Evolutionary conservation across 2,113 vertebrate species (phyloP), one percentile per base, ranked within the genome.

Genomic region (Hyaena hyaena): DNA sequence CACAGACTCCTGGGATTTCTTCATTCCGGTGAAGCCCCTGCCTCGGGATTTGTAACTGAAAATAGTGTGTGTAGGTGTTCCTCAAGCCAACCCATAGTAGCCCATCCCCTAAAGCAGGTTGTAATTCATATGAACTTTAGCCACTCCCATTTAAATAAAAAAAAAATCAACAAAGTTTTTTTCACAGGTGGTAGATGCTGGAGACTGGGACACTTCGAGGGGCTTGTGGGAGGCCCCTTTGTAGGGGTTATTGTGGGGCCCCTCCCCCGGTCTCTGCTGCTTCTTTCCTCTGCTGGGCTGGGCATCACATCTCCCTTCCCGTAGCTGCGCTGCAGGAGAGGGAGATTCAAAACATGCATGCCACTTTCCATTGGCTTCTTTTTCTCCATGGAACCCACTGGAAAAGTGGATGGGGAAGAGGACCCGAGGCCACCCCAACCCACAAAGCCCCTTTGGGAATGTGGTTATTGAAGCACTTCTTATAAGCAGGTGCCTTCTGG

Each of bases 401-500:
- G 86, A 68, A 88, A 58, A 69, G 63, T 15, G 50, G 83, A 23
- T 69, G 53, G 71, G 76, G 55, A 66, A 66, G 66, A 55, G 55
- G 50, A 28, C 33, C 45, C 3, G 55, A 74, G 79, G 65, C 31
- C 79, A 76, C 23, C 24, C 10, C 33, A 79, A 31, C 28, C 33
- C 61, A 35, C 48, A 48, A n/a, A 92, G 84, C 33, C 35, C 63
- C 4, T 33, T 53, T n/a, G 73, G 77, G 76, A 90, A 68, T 45
- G 76, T 80, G 50, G 79, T 69, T 53, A 90, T n/a, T 77, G 81
- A 96, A 88, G 33, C n/a, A 16, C 76, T 92, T 95, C 89, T 88
- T 82, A 23, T 7, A 79, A 79, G 81, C 95, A 97, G 96, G 95
- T 95, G 79, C 69, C 61, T 96, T 94, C 81, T 71, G 88, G 95